phyloP scores from a whole-genome alignment of 2,888 invertebrate species.

The Drosophila ezoana region DNA sequence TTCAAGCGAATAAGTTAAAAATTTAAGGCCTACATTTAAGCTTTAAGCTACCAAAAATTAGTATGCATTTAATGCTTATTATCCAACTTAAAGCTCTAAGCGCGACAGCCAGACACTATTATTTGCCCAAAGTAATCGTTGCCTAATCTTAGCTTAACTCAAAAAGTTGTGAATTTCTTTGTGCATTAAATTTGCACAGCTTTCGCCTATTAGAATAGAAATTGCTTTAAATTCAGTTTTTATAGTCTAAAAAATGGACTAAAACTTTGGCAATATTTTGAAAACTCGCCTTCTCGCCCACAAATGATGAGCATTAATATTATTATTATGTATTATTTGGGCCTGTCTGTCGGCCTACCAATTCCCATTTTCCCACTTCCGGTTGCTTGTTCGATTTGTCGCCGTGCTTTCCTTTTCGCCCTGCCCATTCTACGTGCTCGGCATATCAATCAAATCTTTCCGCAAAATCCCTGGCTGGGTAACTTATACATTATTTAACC shows the following conservation, averaged over 20 bases:
- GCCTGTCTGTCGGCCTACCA: constrained; percentile 4
- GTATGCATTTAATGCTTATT: too few relatives aligned
- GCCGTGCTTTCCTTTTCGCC: constrained; percentile 12
- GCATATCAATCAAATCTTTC: constrained; percentile 60
- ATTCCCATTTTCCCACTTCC: constrained; percentile 14
- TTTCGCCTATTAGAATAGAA: neutral
- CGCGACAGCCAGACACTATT: too few relatives aligned
- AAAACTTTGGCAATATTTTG: constrained; percentile 6
- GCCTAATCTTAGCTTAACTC: too few relatives aligned
- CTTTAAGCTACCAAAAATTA: too few relatives aligned
- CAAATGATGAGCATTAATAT: constrained; percentile 34
- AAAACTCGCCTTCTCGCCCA: neutral
- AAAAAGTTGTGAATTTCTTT: constrained; percentile 1
- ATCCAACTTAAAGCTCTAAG: too few relatives aligned
- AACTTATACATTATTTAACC: constrained; percentile 65
- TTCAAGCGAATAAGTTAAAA: too few relatives aligned
- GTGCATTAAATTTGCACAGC: constrained; percentile 1
- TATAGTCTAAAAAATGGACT: neutral
- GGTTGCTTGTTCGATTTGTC: constrained; percentile 32
- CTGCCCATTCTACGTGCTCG: constrained; percentile 41
- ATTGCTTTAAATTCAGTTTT: neutral
- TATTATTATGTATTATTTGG: constrained; percentile 21
- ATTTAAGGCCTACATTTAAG: too few relatives aligned
- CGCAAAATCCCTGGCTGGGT: constrained; percentile 45
- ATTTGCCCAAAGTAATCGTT: too few relatives aligned